Base-by-base conservation (phyloP, 2,888 invertebrate species). In the Teleiodes luculella region DNA sequence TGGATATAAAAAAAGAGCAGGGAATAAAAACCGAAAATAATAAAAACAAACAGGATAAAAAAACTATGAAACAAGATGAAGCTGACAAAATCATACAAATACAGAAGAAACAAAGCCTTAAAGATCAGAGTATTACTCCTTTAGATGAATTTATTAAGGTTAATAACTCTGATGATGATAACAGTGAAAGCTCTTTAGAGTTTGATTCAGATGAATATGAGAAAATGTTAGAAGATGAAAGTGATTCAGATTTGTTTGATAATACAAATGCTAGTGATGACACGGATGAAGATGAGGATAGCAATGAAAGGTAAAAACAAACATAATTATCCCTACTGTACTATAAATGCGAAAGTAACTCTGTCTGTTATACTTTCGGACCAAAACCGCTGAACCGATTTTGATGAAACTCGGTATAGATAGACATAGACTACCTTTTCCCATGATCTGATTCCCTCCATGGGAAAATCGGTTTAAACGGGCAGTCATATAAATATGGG, bases 181-280 rank as follows among this genome's bases (percentile, higher is more conserved):
- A 80, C 10, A 78, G 78, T 74, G 84, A 84, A 51, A 74, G 76
- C 39, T 72, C 76, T 8, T 62, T 70, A 14, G 76, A 72, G 4
- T 86, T 86, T 74, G 80, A 86, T 65, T 86, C 85, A 11, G 87
- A 86, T 73, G 86, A 78, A 54, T 87, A 73, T 78, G 80, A 81
- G 20, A 82, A 79, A 52, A 66, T 77, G 65, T 56, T 85, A 33
- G 64, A 74, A 58, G 78, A 73, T 39, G 72, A 74, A 46, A 66
- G 64, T 52, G 66, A 63, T 31, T 68, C 68, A 16, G 62, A 59
- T 18, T 60, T 13, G 28, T 24, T 16, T 14, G 50, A 53, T 43
- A 63, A 62, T 50, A 30, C 4, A 37, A 33, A n/a, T 55, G 66
- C 62, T 37, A 68, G 62, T 55, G 33, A 55, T 54, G 58, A 63